These are phyloP conservation scores for Polypterus bichir DNA, from an alignment of 2,113 vertebrate species.

Conservation along the genomic window DNA sequence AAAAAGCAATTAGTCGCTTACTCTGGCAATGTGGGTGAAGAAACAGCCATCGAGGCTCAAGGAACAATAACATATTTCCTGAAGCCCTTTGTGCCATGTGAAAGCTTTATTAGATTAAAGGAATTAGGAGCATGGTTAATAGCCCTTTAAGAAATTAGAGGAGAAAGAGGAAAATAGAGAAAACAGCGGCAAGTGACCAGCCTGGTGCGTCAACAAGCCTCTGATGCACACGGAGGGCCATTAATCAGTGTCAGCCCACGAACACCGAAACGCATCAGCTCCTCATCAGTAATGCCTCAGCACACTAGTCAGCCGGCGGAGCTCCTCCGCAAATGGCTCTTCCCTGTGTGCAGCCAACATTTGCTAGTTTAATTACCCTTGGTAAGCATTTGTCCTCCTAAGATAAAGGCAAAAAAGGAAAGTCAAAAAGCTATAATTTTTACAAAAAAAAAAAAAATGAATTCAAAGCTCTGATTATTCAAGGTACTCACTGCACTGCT, in stretches of 20 bases:
- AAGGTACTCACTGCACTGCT: no score
- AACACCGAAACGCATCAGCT: neutral
- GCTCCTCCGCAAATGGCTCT: neutral
- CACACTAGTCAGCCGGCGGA: neutral
- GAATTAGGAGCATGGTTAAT: neutral
- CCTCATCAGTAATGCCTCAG: neutral
- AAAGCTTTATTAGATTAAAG: neutral
- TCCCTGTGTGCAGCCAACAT: neutral
- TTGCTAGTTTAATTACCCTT: conserved; percentile 7
- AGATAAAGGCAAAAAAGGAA: neutral
- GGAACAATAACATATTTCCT: no score
- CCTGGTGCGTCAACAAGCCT: neutral
- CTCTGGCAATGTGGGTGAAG: no score
- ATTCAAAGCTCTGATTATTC: no score
- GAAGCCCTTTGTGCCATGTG: neutral
- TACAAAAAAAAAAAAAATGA: no score
- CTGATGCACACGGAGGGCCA: conserved; percentile 2
- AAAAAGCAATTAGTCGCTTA: no score
- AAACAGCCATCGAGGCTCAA: no score
- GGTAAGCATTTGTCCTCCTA: neutral
- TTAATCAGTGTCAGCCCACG: neutral
- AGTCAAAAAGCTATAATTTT: no score
- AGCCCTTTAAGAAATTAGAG: neutral
- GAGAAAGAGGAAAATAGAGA: neutral
- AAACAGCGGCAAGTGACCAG: neutral